Base-by-base conservation (phyloP, 1,140 invertebrate species). In the Cotesia chilonis region DNA sequence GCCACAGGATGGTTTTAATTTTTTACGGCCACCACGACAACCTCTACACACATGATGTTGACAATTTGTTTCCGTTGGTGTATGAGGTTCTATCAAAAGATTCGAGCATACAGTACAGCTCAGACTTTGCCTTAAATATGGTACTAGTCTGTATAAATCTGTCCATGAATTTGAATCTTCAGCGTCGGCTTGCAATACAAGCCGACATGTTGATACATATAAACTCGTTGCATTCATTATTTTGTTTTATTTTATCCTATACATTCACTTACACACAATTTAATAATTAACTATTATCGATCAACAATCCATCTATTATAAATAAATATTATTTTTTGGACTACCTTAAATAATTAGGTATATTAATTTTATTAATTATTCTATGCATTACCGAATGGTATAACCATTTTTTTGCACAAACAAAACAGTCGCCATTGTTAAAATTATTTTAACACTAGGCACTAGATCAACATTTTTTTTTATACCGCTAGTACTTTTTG, bases 51-150 rank as follows among this genome's bases (percentile, higher is more conserved):
- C 93, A 87, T 95, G 92, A 87, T 97, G 95, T 84, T 95, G 93
- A 87, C 95, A 97, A 70, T 91, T 90, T n/a, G 91, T 92, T 77
- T 91, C 91, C 4, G 89, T 90, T n/a, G 95, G 94, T 57, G 93
- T 92, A 81, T 92, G 92, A 1, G 95, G 95, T 82, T 94, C 92
- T 61, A 92, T 92, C 59, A 96, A 85, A 70, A 97, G 88, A 81
- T 94, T 92, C 68, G 92, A 92, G 85, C 95, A 97, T 51, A 96
- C 95, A 69, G 93, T 94, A 85, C 95, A 97, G 72, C 93, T 94
- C 71, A 98, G 87, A 76, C 94, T 93, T 85, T 95, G 94, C 54
- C 95, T 89, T 78, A 97, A 88, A 85, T 94, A 94, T 1, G 93
- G 94, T 72, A 97, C 88, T 74, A 95, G 89, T 73, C 93, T 88